Evolutionary conservation across 2,113 vertebrate genomes (phyloP).

Genomic region (Probosciger aterrimus): DNA sequence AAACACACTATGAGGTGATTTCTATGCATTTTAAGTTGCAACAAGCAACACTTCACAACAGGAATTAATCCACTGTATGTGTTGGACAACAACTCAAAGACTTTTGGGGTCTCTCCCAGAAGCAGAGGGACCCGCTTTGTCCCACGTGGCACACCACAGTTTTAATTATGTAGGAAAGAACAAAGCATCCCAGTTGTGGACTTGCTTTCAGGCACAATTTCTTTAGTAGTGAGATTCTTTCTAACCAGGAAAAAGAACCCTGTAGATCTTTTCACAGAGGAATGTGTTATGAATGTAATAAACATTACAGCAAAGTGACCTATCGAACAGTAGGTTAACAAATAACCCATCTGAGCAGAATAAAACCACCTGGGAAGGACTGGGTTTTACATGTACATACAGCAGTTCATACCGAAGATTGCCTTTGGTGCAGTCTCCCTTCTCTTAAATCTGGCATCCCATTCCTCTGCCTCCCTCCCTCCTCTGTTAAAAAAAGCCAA

Average conservation of each 20-base stretch:
- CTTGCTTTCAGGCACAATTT: not conserved
- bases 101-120: not conserved
- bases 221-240: not conserved
- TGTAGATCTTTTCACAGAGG: not conserved
- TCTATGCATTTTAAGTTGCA: not conserved
- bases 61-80: not conserved
- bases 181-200: fast-evolving
- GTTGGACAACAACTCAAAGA: not conserved
- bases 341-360: not conserved
- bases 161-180: not conserved
- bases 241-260: not conserved
- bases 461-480: not conserved
- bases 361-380: not conserved
- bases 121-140: not conserved
- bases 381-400: not conserved
- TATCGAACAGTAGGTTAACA: not conserved
- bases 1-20: not conserved
- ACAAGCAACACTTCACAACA: not conserved
- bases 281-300: not conserved
- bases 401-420: not conserved
- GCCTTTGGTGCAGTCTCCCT: not conserved
- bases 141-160: not conserved
- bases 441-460: not conserved
- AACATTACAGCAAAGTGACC: not conserved
- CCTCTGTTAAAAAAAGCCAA: not conserved